phyloP scores from a whole-genome alignment of 2,888 invertebrate species.

The Sphecodes monilicornis region DNA sequence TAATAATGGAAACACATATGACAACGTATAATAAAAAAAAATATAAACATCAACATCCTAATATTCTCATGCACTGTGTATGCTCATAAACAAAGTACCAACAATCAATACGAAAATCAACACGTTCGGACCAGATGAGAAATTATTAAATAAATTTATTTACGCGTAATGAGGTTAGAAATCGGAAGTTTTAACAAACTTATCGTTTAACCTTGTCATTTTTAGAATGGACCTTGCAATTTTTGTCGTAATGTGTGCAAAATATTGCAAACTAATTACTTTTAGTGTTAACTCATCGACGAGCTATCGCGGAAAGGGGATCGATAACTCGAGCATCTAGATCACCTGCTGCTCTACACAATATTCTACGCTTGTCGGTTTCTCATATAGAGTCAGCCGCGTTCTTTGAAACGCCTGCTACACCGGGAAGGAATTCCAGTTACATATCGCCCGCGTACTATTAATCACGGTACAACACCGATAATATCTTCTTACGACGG shows the following conservation, averaged over 20 bases:
- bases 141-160: too few species aligned
- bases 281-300: not conserved
- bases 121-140: too few species aligned
- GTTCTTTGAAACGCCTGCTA: not conserved
- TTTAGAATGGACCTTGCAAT: not conserved
- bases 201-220: too few species aligned
- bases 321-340: not conserved
- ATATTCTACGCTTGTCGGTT: not conserved
- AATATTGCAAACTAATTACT: not conserved
- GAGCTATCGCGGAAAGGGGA: not conserved
- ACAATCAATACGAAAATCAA: not conserved
- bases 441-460: conserved; percentile 18
- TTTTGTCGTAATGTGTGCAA: not conserved
- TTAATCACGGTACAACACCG: conserved; percentile 38
- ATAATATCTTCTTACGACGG: conserved; percentile 27
- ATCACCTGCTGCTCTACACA: not conserved
- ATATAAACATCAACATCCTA: not conserved
- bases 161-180: too few species aligned
- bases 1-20: too few species aligned
- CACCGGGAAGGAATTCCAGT: conserved; percentile 14
- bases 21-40: too few species aligned
- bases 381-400: not conserved
- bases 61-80: not conserved
- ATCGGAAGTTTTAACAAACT: too few species aligned
- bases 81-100: not conserved